Conservation (phyloP, 2,113 vertebrate species). For the Corythoichthys haematopterus region DNA sequence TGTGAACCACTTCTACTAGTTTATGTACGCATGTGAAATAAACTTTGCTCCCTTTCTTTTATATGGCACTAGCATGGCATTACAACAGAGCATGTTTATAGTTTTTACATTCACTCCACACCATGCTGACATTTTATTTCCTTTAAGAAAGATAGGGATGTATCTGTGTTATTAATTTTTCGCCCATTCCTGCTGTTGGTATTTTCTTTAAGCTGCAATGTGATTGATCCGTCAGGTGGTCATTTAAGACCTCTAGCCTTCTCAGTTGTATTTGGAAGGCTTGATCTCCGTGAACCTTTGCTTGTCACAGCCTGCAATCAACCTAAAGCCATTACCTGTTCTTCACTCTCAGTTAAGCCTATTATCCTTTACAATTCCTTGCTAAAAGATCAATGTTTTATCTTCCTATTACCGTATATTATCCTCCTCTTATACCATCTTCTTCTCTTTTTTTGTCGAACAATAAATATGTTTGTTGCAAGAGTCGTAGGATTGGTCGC, state of each 20-base stretch:
- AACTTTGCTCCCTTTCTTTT: neutral
- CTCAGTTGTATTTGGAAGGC: conserved; percentile 48
- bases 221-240: conserved; percentile 37
- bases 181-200: conserved; percentile 44
- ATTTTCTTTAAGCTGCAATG: conserved; percentile 45
- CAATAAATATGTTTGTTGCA: neutral
- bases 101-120: neutral
- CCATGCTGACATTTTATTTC: conserved; percentile 51
- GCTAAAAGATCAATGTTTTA: conserved; percentile 39
- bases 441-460: conserved; percentile 21
- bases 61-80: neutral
- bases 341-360: conserved; percentile 58
- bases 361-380: conserved; percentile 57
- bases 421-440: conserved; percentile 31
- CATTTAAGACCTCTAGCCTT: conserved; percentile 45
- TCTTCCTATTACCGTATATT: conserved; percentile 24
- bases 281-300: conserved; percentile 56
- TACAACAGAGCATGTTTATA: neutral
- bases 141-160: conserved; percentile 10
- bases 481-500: no score
- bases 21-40: neutral
- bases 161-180: conserved; percentile 27
- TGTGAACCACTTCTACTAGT: neutral
- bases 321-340: conserved; percentile 59
- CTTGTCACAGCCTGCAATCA: conserved; percentile 62